Base-by-base conservation (phyloP, 2,113 vertebrate genomes). In the Stegastes partitus region DNA sequence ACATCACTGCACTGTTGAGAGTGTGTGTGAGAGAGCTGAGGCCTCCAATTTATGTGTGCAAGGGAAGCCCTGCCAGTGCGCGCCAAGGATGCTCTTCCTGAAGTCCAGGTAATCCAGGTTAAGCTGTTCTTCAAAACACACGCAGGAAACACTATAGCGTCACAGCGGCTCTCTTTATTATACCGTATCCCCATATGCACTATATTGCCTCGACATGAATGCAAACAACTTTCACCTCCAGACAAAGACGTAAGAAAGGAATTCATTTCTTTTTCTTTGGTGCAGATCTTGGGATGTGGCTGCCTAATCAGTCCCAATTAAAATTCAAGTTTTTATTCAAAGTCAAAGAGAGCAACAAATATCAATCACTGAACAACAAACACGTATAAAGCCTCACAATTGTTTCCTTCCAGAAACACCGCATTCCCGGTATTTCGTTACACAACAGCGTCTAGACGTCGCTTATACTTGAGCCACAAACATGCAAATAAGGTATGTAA, bases 1-100 rank as follows among this genome's bases (percentile, higher is more conserved):
- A 93, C 91, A 89, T 91, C 90, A 93, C 62, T 26, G 62, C 67
- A 37, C 69, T 34, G 64, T 73, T 50, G 67, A 78, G 70, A 22
- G 70, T 82, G 51, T 79, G 62, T 21, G 16, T 79, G 62, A 19
- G 16, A 77, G 74, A 72, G 64, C 65, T 55, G 65, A 82, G 59
- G 72, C 47, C 81, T 72, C 55, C 54, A 73, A 69, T 81, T 58
- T 63, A 73, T 5, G 77, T 22, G 77, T 28, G 55, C 37, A 28
- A 67, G 87, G 87, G 82, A 86, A 86, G 53, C 83, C 85, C 84
- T 79, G 62, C 26, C 61, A 69, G 28, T 42, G 26, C 54, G 58
- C 0, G 10, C 22, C 62, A 68, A 80, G 70, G 66, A 78, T 86
- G 70, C 31, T 76, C 74, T 69, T 22, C 0, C 49, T 9, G 12